phyloP scores from a whole-genome alignment of 2,888 invertebrate species.

The Ophraella communa region DNA sequence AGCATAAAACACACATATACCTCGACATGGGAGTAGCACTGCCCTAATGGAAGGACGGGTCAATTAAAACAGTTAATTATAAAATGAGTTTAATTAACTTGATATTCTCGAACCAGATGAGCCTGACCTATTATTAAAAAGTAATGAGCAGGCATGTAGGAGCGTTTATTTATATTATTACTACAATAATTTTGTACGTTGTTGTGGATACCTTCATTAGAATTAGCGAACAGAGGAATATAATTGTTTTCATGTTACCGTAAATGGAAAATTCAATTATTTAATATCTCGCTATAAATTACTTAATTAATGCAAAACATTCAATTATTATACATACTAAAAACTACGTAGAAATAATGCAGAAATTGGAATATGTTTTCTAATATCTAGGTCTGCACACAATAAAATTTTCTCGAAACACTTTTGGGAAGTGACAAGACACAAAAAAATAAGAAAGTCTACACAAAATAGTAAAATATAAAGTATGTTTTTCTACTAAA shows the following conservation, averaged over 20 bases:
- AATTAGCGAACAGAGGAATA: constrained; percentile 36
- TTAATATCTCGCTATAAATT: background rate
- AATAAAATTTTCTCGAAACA: no score
- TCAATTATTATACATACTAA: background rate
- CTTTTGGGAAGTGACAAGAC: no score
- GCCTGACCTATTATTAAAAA: constrained; percentile 39
- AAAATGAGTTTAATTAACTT: constrained; percentile 44
- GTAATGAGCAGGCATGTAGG: constrained; percentile 38
- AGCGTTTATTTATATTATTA: constrained; percentile 42
- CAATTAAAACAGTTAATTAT: constrained; percentile 42
- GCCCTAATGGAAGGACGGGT: constrained; percentile 31
- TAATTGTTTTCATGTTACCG: constrained; percentile 30
- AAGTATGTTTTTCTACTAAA: no score
- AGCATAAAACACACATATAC: background rate
- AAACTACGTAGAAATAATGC: no score
- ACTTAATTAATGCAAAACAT: background rate
- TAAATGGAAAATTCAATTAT: background rate
- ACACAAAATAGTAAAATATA: no score
- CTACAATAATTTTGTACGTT: constrained; percentile 8
- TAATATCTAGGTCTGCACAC: no score
- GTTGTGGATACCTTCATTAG: constrained; percentile 16
- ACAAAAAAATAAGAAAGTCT: no score
- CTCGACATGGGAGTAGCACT: constrained; percentile 18
- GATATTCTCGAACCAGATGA: constrained; percentile 41
- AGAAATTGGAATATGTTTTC: background rate